Evolutionary conservation across 2,888 invertebrate genomes (phyloP), one percentile per base, ranked within the genome.

Genomic region (Melipona beecheii): DNA sequence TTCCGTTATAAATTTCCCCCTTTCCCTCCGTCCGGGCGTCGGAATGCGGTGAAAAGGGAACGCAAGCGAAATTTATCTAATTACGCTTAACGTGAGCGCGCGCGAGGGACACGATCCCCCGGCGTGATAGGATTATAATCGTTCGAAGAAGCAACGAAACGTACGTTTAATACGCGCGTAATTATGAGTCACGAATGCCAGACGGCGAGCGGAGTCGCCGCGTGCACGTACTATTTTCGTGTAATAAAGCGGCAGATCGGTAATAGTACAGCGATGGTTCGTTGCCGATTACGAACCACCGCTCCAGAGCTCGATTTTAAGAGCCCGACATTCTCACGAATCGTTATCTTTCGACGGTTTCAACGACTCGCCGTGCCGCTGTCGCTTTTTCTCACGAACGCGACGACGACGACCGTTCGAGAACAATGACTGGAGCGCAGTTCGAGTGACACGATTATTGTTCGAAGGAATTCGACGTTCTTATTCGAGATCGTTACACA

Each of bases 301-400:
- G 9, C 36, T 43, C 73, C 60, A 70, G 69, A 70, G 69, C 24
- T 36, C 27, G 69, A 73, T 76, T 82, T 81, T 81, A 81, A 81
- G 74, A 78, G 75, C 75, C 73, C 78, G 77, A 86, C 82, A 83
- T 86, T 87, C 85, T 87, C 86, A 87, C 83, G 85, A 80, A 87
- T 76, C 75, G 68, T 86, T 85, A 75, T 52, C 75, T 83, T 87
- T 78, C 83, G 80, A 78, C 76, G 74, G 43, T 43, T 43, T 43
- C 43, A 43, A 43, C 43, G 43, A 43, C 43, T 43, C 43, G 43
- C 43, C 43, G 43, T 43, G 43, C 43, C 43, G 43, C 43, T 9
- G 43, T 43, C 43, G 43, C 43, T 43, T 43, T 43, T 43, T 43
- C 43, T 43, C 43, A 43, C 43, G 43, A 43, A 43, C 43, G 31